Evolutionary conservation across 2,797 vertebrate species (phyloP), one percentile per base, ranked within the genome.

Genomic region (Microchirus variegatus): DNA sequence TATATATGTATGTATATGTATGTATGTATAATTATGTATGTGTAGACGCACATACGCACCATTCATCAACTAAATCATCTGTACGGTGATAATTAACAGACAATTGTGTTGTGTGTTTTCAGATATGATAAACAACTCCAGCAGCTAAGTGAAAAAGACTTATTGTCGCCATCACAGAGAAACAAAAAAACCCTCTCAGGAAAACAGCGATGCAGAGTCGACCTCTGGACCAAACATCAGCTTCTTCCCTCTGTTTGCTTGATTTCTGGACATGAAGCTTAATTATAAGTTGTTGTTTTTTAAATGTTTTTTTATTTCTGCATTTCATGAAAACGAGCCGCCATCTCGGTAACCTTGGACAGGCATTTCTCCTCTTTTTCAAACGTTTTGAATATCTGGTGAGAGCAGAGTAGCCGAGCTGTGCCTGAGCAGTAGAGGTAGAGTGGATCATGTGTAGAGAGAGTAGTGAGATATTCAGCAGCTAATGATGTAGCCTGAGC

Each of bases 61-160:
- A 22, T 31, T 31, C 31, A 3, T 31, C 7, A 31, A 31, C 31
- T 31, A 31, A 31, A 31, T 31, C 31, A 8, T 5, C 31, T 31
- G 3, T 31, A 8, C 8, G 31, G 31, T 31, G 31, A 31, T 31
- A 3, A 31, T 31, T 31, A 31, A 31, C 22, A 22, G 22, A 22
- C 22, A 22, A 22, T 22, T 12, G 10, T 40, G 41, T 9, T 16
- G 9, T 56, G 6, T 53, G 13, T 75, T 75, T 81, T 26, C 73
- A 93, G 92, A 85, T 17, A 86, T 91, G 81, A 83, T 79, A 7
- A 35, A 63, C 46, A 77, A 53, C n/a, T n/a, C 61, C 5, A 54
- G 56, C 40, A 10, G 44, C 53, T 40, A 68, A 85, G 58, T 89
- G 78, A 90, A 53, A 59, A 9, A 10, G 55, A 52, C 31, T 10